phyloP scores from a whole-genome alignment of 1,140 invertebrate genomes.

The Atta cephalotes region DNA sequence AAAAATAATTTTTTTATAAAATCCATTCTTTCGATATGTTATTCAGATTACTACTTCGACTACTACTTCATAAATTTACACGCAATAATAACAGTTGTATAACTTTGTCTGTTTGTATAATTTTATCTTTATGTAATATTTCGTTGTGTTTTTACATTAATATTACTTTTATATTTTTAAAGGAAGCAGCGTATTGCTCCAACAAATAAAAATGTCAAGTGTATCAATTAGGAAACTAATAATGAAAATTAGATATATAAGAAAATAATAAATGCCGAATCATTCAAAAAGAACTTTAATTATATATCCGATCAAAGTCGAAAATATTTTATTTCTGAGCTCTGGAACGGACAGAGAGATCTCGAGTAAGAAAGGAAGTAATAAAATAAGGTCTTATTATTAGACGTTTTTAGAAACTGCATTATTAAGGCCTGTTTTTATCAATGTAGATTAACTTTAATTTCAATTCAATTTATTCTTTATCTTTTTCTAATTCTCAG shows the following conservation, averaged over 20 bases:
- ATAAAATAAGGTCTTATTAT: conserved; percentile 42
- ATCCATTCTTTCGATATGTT: neutral
- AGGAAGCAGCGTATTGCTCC: neutral
- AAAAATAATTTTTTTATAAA: neutral
- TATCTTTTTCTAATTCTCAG: too few species aligned
- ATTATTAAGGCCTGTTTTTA: conserved; percentile 18
- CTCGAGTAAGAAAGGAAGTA: conserved; percentile 19
- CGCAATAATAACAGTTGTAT: neutral
- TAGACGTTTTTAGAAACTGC: conserved; percentile 30
- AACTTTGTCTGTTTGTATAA: too few species aligned
- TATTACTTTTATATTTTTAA: neutral
- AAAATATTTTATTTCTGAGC: conserved; percentile 42
- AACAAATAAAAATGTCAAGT: conserved; percentile 15
- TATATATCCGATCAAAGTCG: neutral
- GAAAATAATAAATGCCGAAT: neutral
- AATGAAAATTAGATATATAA: neutral
- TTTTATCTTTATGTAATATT: neutral
- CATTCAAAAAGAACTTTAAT: neutral
- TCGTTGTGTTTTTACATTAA: neutral
- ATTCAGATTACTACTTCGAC: too few species aligned
- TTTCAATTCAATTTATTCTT: too few species aligned
- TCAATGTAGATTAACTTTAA: too few species aligned
- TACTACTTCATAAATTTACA: neutral
- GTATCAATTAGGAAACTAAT: conserved; percentile 12
- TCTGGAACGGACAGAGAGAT: conserved; percentile 3